Evolutionary conservation across 1,140 invertebrate genomes (phyloP).

Genomic region (Cyphomyrmex costatus): DNA sequence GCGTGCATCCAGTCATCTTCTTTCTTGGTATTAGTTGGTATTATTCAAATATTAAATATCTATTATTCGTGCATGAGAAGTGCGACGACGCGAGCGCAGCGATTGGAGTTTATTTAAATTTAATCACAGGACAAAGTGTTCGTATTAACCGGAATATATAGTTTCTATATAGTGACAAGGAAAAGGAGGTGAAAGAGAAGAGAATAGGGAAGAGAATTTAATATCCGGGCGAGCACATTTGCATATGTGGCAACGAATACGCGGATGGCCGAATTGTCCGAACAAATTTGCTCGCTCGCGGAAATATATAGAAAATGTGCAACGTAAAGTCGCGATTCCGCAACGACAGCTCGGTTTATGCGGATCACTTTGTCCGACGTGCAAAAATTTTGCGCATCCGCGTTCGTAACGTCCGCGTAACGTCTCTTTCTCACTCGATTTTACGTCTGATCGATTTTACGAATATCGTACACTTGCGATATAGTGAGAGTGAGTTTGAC

Average conservation of each 20-base stretch:
- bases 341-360: conserved; percentile 29
- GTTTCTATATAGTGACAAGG: not conserved
- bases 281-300: conserved; percentile 30
- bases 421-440: not conserved
- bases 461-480: conserved; percentile 19
- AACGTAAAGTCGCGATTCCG: conserved; percentile 31
- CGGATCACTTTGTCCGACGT: conserved; percentile 2
- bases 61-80: conserved; percentile 12
- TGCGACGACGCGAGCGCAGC: not conserved
- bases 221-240: conserved; percentile 40
- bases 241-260: conserved; percentile 12
- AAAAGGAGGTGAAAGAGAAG: not conserved
- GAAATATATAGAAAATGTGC: conserved; percentile 54
- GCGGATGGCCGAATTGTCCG: conserved; percentile 39
- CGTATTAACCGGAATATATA: not conserved
- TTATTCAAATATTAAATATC: conserved; percentile 59
- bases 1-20: conserved; percentile 6
- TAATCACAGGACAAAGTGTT: conserved; percentile 37
- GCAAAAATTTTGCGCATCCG: conserved; percentile 48
- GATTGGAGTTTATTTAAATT: conserved; percentile 60
- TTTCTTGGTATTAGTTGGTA: conserved; percentile 44
- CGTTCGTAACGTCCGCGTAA: not conserved
- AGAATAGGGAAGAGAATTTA: conserved; percentile 13
- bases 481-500: conserved; percentile 8
- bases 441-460: conserved; percentile 9